Evolutionary conservation across 2,113 vertebrate genomes (phyloP).

Genomic region (Centropus unirufus): DNA sequence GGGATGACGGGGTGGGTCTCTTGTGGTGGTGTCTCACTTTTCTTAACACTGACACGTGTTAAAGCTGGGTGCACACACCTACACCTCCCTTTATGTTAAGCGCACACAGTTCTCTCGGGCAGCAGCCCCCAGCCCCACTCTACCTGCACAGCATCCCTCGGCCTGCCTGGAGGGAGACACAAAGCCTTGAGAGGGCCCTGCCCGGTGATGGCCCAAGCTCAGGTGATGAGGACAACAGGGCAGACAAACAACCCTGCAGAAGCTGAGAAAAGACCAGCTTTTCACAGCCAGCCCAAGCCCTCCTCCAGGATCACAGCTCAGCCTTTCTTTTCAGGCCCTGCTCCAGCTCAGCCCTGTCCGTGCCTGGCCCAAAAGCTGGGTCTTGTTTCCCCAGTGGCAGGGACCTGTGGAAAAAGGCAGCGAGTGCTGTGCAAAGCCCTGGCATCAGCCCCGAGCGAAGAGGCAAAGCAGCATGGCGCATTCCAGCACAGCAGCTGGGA

Average conservation of each 20-base stretch:
- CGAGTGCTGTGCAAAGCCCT: not conserved
- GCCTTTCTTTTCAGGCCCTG: not conserved
- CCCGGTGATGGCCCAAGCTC: not conserved
- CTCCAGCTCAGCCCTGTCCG: rapidly evolving
- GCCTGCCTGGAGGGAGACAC: rapidly evolving
- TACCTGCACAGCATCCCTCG: rapidly evolving
- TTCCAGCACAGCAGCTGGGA: not conserved
- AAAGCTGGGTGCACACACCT: not conserved
- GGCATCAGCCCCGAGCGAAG: not conserved
- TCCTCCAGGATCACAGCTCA: rapidly evolving
- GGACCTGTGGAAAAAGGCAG: not conserved
- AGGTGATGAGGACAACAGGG: not conserved
- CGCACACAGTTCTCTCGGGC: not conserved
- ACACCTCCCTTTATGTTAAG: rapidly evolving
- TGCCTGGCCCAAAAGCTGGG: not conserved
- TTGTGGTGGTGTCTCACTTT: no score
- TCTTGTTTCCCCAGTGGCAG: not conserved
- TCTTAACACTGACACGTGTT: no score
- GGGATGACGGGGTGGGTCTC: not conserved
- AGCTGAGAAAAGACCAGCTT: rapidly evolving
- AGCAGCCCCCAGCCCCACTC: not conserved
- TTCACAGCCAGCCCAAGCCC: not conserved
- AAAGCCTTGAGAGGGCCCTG: not conserved
- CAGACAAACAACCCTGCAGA: not conserved
- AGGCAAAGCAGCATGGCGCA: not conserved